These are phyloP conservation scores for Hestina assimilis DNA, from an alignment of 1,140 invertebrate species.

Conservation along the genomic window DNA sequence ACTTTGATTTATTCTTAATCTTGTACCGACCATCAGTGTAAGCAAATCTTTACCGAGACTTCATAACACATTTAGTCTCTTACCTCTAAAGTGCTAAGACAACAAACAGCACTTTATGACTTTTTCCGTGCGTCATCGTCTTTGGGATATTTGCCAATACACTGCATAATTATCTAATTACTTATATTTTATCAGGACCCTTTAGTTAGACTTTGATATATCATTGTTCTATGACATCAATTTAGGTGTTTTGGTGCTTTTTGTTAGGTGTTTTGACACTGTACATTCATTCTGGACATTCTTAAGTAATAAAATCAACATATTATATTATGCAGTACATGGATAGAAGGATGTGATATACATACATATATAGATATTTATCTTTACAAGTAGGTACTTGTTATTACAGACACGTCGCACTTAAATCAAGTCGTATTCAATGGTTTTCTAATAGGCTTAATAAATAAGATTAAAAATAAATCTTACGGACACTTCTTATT, in stretches of 20 bases:
- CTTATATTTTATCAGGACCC: constrained; percentile 62
- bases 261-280: too few relatives aligned
- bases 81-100: constrained; percentile 35
- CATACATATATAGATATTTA: background rate
- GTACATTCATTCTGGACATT: too few relatives aligned
- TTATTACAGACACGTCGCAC: background rate
- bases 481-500: background rate
- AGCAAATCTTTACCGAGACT: background rate
- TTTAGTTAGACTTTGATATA: constrained; percentile 55
- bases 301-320: too few relatives aligned
- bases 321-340: background rate
- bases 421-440: background rate
- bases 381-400: background rate
- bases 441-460: background rate
- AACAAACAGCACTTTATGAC: constrained; percentile 49
- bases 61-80: constrained; percentile 11
- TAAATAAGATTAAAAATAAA: background rate
- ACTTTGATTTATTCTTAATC: background rate
- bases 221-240: constrained; percentile 26
- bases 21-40: background rate
- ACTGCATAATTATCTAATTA: constrained; percentile 56
- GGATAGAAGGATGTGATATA: background rate
- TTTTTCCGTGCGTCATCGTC: constrained; percentile 52
- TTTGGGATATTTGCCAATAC: constrained; percentile 47
- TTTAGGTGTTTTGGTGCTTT: background rate